Evolutionary conservation across 2,113 vertebrate genomes (phyloP), one percentile per base, ranked within the genome.

Genomic region (Cavia aperea): DNA sequence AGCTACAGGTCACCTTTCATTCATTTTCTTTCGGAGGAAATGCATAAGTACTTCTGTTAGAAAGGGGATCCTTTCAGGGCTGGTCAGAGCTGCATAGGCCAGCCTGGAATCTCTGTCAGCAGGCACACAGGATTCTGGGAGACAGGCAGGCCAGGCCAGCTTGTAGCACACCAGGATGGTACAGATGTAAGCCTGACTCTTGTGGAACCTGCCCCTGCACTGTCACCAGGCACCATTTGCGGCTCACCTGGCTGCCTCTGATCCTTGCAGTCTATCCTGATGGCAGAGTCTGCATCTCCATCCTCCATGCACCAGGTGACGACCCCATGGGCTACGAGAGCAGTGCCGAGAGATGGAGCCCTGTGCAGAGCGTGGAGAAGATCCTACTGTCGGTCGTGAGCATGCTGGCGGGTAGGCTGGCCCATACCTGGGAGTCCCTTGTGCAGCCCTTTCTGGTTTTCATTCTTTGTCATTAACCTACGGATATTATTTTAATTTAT

Each of bases 321-420:
- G 99, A 99, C 62, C 99, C 99, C 1, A 99, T 99, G 99, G 99
- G 99, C 9, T 99, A 99, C 0, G 99, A 99, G 98, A 99, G 99
- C 98, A 99, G 99, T 0, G 99, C 99, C 0, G 99, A 99, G 98
- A 88, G 99, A 21, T 99, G 99, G 99, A 99, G 99, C 81, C 99
- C 99, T 0, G 99, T 99, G 82, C 99, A 99, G 98, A 99, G 99
- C 0, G 99, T 99, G 89, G 99, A 99, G 97, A 99, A 99, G 98
- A 99, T 99, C 96, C 98, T 99, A 9, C 96, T 99, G 89, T 99
- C 99, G 0, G 99, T 99, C 0, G 99, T 99, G 65, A 99, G 99
- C 98, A 99, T 99, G 99, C 96, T 99, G 85, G 99, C 99, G 98
- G 99, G 99, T 99, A 95, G 24, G 56, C 1, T 1, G n/a, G 10